These are phyloP conservation scores for Tetropium fuscum DNA, from an alignment of 2,888 invertebrate species.

Conservation along the genomic window DNA sequence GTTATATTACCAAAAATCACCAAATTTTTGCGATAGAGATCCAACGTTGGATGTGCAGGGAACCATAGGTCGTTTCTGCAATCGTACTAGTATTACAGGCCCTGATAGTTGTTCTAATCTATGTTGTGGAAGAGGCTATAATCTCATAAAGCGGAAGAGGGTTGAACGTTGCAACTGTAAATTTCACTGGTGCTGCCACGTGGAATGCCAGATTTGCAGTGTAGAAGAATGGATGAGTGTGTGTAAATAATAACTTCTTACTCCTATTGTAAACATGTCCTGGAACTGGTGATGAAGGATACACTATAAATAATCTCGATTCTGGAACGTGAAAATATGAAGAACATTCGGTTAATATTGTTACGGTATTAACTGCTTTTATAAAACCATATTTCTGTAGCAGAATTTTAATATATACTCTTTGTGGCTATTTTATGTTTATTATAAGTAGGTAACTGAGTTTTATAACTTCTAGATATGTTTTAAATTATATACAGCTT, in stretches of 20 bases:
- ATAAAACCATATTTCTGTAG: too few relatives aligned
- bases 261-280: too few relatives aligned
- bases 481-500: too few relatives aligned
- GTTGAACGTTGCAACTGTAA: slow-evolving; percentile 89
- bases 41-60: slow-evolving; percentile 79
- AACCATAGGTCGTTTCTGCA: slow-evolving; percentile 84
- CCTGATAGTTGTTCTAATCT: slow-evolving; percentile 87
- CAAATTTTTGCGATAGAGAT: slow-evolving; percentile 89
- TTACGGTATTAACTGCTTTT: too few relatives aligned
- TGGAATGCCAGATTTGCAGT: slow-evolving; percentile 89
- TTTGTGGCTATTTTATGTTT: too few relatives aligned
- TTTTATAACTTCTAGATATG: too few relatives aligned
- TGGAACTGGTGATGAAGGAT: too few relatives aligned
- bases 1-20: slow-evolving; percentile 86
- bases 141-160: slow-evolving; percentile 80
- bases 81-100: slow-evolving; percentile 70
- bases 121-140: slow-evolving; percentile 92
- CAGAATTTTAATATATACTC: too few relatives aligned
- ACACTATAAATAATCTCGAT: too few relatives aligned
- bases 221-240: slow-evolving; percentile 91
- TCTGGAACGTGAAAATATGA: too few relatives aligned
- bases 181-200: slow-evolving; percentile 94
- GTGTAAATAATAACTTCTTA: slow-evolving; percentile 80
- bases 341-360: too few relatives aligned
- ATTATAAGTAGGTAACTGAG: too few relatives aligned